These are phyloP conservation scores for Gymnoscelis rufifasciata DNA, from an alignment of 2,888 invertebrate genomes.

Conservation along the genomic window DNA sequence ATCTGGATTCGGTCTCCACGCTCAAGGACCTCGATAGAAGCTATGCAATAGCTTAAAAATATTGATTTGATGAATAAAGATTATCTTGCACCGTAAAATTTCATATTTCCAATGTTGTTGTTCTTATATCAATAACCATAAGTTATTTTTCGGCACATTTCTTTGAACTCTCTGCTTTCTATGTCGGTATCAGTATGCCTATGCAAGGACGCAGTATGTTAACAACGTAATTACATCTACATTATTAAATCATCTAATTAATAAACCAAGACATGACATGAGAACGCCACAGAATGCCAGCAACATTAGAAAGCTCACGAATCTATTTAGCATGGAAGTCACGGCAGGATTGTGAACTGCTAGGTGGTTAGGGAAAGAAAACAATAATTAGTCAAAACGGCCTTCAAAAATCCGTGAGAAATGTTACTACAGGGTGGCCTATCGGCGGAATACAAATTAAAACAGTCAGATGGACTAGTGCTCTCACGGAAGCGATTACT, in stretches of 20 bases:
- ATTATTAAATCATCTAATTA: conserved; percentile 26
- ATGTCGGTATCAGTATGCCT: background rate
- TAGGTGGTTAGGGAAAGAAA: conserved; percentile 56
- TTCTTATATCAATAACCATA: no score
- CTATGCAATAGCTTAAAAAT: no score
- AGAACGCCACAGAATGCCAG: conserved; percentile 26
- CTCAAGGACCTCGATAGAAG: no score
- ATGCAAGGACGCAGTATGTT: conserved; percentile 7
- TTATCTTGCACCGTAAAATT: no score
- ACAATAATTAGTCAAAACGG: conserved; percentile 69
- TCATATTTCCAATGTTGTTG: no score
- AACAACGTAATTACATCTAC: conserved; percentile 12
- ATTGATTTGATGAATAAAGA: no score
- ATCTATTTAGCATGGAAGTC: conserved; percentile 47
- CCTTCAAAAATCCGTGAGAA: conserved; percentile 58
- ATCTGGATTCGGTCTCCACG: no score
- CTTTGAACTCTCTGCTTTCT: background rate
- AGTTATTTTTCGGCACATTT: no score
- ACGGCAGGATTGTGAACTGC: conserved; percentile 55
- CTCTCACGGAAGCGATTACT: conserved; percentile 77
- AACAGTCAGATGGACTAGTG: conserved; percentile 52
- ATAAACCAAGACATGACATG: conserved; percentile 29
- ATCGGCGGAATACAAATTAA: conserved; percentile 68
- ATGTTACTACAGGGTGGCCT: conserved; percentile 52
- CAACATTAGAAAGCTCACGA: conserved; percentile 33